These are phyloP conservation scores for Sprattus sprattus DNA, from an alignment of 2,113 vertebrate genomes.

Conservation along the genomic window DNA sequence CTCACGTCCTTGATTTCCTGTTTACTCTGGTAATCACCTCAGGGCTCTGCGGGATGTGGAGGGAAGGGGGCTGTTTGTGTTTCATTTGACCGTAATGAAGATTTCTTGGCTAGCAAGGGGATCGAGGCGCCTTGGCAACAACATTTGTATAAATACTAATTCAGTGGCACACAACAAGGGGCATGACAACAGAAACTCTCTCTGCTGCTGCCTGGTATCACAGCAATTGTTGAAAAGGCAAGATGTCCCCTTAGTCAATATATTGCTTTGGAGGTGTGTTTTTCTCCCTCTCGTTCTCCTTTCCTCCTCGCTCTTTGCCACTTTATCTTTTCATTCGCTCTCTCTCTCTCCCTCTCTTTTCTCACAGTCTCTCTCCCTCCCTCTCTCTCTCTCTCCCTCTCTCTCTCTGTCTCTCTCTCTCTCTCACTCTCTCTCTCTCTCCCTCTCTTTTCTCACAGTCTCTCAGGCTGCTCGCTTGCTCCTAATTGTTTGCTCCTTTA, in stretches of 20 bases:
- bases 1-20: neutral
- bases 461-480: too few relatives aligned
- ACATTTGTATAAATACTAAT: neutral
- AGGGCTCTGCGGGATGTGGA: too few relatives aligned
- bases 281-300: neutral
- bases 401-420: neutral
- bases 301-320: neutral
- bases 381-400: neutral
- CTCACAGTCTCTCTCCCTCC: neutral
- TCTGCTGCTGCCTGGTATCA: neutral
- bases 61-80: too few relatives aligned
- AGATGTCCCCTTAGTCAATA: neutral
- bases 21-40: slow-evolving; percentile 18
- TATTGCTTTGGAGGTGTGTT: neutral
- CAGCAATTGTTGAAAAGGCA: neutral
- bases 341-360: neutral
- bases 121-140: neutral
- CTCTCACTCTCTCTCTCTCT: neutral
- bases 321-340: neutral
- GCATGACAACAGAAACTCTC: neutral
- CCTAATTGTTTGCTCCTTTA: neutral
- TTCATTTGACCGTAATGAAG: slow-evolving; percentile 3
- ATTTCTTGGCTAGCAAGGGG: neutral
- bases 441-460: too few relatives aligned
- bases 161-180: neutral